These are phyloP conservation scores for Oryctes rhinoceros DNA, from an alignment of 1,140 invertebrate genomes.

Conservation along the genomic window DNA sequence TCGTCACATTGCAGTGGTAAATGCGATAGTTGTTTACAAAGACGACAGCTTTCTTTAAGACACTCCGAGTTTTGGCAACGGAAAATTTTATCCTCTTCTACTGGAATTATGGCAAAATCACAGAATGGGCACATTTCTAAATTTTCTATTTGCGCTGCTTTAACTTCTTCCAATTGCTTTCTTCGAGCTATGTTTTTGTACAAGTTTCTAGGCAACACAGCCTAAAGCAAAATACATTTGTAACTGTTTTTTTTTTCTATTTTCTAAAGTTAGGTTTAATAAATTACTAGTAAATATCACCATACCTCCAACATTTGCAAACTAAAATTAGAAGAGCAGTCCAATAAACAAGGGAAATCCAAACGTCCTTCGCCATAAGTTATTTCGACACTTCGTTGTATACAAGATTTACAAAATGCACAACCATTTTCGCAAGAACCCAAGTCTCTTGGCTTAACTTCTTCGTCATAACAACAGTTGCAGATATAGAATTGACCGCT, in stretches of 20 bases:
- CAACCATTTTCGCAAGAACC: slow-evolving; percentile 66
- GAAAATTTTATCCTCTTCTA: slow-evolving; percentile 69
- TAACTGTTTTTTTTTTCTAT: no score
- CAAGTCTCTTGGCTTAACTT: slow-evolving; percentile 69
- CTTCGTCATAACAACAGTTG: slow-evolving; percentile 69
- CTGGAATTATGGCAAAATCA: slow-evolving; percentile 67
- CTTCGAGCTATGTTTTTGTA: slow-evolving; percentile 66
- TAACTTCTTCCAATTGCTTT: slow-evolving; percentile 69
- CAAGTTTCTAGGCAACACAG: slow-evolving; percentile 63
- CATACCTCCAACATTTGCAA: slow-evolving; percentile 62
- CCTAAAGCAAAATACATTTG: slow-evolving; percentile 55
- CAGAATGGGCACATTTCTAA: slow-evolving; percentile 73
- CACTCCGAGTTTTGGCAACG: slow-evolving; percentile 73
- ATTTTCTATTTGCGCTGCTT: slow-evolving; percentile 67
- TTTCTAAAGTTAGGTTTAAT: no score
- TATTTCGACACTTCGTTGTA: slow-evolving; percentile 63
- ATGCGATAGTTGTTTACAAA: slow-evolving; percentile 71
- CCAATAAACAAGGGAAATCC: slow-evolving; percentile 62
- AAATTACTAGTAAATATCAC: not conserved
- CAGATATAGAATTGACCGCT: slow-evolving; percentile 60
- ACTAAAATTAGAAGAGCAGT: slow-evolving; percentile 62
- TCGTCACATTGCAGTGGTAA: slow-evolving; percentile 71
- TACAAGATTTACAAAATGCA: slow-evolving; percentile 69
- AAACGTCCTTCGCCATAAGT: slow-evolving; percentile 66
- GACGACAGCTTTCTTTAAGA: slow-evolving; percentile 72